phyloP scores from a whole-genome alignment of 2,888 invertebrate genomes.

The Leucoma salicis region DNA sequence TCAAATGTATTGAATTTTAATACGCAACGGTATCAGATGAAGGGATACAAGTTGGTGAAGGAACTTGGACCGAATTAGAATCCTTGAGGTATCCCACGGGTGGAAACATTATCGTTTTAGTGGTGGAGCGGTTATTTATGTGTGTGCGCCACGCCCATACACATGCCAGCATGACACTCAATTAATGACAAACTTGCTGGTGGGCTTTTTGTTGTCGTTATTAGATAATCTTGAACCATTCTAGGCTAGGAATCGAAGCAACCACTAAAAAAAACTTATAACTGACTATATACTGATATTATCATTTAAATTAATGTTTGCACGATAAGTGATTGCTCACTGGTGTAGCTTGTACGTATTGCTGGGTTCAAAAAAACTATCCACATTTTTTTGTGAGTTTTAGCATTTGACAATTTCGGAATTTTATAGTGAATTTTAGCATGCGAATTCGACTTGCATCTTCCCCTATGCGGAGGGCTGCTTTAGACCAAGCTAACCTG shows the following conservation, averaged over 20 bases:
- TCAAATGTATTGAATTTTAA: conserved; percentile 44
- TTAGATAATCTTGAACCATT: conserved; percentile 40
- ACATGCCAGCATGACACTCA: conserved; percentile 63
- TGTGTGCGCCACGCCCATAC: conserved; percentile 61
- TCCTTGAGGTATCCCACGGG: conserved; percentile 46
- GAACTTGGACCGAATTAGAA: conserved; percentile 32
- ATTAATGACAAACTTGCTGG: conserved; percentile 61
- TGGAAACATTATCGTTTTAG: conserved; percentile 55
- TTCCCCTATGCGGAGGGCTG: no score
- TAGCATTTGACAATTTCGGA: no score
- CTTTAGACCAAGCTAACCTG: no score
- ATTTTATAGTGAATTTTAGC: no score
- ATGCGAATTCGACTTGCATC: no score
- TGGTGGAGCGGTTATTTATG: conserved; percentile 64
- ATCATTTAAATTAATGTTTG: conserved; percentile 36
- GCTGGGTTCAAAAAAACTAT: no score
- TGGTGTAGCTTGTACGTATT: no score
- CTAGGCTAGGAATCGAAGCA: conserved; percentile 42
- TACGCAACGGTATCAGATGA: conserved; percentile 41
- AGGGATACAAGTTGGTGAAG: conserved; percentile 35
- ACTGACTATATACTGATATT: conserved; percentile 6
- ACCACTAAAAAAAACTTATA: no score
- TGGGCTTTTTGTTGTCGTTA: conserved; percentile 52
- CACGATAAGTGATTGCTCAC: conserved; percentile 23
- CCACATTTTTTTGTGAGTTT: no score